Evolutionary conservation across 2,888 invertebrate genomes (phyloP).

Genomic region (Zaprionus bogoriensis): DNA sequence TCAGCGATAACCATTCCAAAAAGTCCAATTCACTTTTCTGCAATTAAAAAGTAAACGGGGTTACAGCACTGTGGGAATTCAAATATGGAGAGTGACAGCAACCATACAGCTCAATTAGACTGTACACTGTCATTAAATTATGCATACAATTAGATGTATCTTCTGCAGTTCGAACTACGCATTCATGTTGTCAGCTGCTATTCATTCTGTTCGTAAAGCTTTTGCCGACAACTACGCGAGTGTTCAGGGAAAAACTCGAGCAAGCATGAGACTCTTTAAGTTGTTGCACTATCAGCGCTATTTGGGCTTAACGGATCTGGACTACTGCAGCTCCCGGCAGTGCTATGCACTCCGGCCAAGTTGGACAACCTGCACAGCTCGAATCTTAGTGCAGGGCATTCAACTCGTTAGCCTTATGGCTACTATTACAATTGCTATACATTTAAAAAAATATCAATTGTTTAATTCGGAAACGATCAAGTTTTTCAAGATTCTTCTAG

Average conservation of each 20-base stretch:
- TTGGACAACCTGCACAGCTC: too few relatives aligned
- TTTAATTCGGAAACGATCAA: slow-evolving; percentile 11
- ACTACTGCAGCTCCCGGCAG: background rate
- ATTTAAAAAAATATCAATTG: too few relatives aligned
- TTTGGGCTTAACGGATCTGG: slow-evolving; percentile 45
- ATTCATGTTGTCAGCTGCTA: too few relatives aligned
- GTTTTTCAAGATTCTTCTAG: slow-evolving; percentile 40
- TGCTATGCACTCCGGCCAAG: slow-evolving; percentile 20
- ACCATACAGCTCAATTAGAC: too few relatives aligned
- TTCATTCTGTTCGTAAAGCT: background rate
- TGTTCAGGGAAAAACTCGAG: background rate
- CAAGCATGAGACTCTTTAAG: slow-evolving; percentile 26
- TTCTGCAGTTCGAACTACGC: too few relatives aligned
- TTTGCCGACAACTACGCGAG: background rate
- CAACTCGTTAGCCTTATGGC: too few relatives aligned
- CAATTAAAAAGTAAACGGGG: background rate
- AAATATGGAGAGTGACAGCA: too few relatives aligned
- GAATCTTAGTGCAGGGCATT: too few relatives aligned
- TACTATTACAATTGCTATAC: too few relatives aligned
- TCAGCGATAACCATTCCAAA: slow-evolving; percentile 82
- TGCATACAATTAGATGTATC: too few relatives aligned
- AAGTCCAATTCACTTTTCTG: slow-evolving; percentile 83
- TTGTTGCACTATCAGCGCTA: slow-evolving; percentile 51
- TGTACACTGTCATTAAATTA: background rate
- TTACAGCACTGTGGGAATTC: background rate